Evolutionary conservation across 2,113 vertebrate species (phyloP), one percentile per base, ranked within the genome.

Genomic region (Excalfactoria chinensis): DNA sequence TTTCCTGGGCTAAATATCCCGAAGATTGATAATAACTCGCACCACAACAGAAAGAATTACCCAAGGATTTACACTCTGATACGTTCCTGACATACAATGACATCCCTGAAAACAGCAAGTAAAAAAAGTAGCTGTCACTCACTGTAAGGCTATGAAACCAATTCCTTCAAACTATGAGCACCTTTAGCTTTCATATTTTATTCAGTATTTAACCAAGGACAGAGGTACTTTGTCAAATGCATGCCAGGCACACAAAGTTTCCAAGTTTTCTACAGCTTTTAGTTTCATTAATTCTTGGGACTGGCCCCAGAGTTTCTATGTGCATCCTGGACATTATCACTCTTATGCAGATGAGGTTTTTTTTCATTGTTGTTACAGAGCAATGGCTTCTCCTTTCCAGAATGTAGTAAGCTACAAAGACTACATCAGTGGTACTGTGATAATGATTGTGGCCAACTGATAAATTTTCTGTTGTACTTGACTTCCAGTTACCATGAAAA

Each of bases 111-210:
- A 87, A 73, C 15, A 34, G 2, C 51, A 63, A 73, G 26, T 37
- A 66, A 89, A 89, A 90, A 91, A 93, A 72, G 11, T 81, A 80
- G 21, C 32, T 71, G 48, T 28, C 32, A 55, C 28, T 51, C 25
- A 43, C 8, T 49, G 7, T 46, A 74, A 69, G 11, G 10, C 12
- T 60, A 25, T 51, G 37, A 81, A 90, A 81, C 11, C 6, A 11
- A 84, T 60, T 72, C 8, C 56, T 86, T 79, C 41, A 63, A 82
- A 79, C 20, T 48, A 17, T 22, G 44, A 87, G 55, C 86, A 15
- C 43, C 11, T 87, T 51, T 53, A 63, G 8, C 13, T 59, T 59
- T 85, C 37, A 23, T 83, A 40, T 67, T 79, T 92, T 73, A 63
- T 59, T 84, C 30, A 53, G 3, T 56, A 43, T 71, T 89, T 83